Base-by-base conservation (phyloP, 2,113 vertebrate genomes). In the Oncorhynchus nerka region DNA sequence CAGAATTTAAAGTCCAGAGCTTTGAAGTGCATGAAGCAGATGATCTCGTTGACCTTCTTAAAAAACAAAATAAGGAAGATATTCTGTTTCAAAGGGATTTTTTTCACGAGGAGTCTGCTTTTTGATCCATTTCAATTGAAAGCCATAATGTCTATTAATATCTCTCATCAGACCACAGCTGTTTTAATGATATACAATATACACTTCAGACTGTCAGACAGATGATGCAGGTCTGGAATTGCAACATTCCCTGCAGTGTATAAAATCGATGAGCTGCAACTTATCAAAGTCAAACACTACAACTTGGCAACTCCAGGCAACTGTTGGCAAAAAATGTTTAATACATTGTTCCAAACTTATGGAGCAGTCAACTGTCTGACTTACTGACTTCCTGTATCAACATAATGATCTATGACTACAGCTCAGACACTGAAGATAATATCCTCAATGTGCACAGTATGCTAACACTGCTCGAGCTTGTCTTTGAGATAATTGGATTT, bases 1-100 rank as follows among this genome's bases (percentile, higher is more conserved):
- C 75, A 79, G 68, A 78, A 75, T 80, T 78, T 73, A 83, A 70
- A 78, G 72, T 34, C 19, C 15, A 77, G 68, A 57, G 75, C 75
- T 77, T 66, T 81, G 59, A 74, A 68, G 69, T 75, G 39, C 39
- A 61, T 16, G 82, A 81, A 51, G 62, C 69, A 75, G 71, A 82
- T 30, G 65, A 66, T 55, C 45, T 68, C 34, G 39, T 19, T 81
- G 30, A 76, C 65, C 70, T 64, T 71, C 24, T 83, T 79, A 57
- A 59, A 19, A 70, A 78, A 77, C 32, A 65, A 26, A 22, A n/a
- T 7, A 75, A 15, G 79, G 59, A 8, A 78, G 13, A 78, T 77
- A 55, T 19, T 74, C 19, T 1, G 32, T 76, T 76, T 79, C 70
- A 82, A 70, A 79, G 30, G 13, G 48, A 57, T 77, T 73, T 80